Percentiles rank a stretch among this genome's conserved stretches.
phyloP scores from a whole-genome alignment of 2,888 invertebrate genomes.

The Muscina levida region DNA sequence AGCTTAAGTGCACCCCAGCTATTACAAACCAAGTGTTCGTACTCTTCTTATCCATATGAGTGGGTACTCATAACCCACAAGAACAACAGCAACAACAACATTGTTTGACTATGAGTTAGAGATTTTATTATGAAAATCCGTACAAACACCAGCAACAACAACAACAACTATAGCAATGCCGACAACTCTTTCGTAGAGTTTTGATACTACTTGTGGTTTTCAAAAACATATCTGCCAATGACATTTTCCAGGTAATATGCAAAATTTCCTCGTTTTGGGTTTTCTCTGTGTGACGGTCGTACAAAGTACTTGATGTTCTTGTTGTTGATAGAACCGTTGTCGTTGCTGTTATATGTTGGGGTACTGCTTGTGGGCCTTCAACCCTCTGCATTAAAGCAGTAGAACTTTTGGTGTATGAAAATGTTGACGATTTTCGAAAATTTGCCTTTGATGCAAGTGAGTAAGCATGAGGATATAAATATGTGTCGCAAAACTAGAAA shows the following conservation, averaged over 20 bases:
- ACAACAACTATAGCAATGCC: slow-evolving; percentile 45
- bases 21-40: slow-evolving; percentile 26
- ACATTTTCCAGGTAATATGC: slow-evolving; percentile 78
- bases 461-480: no score
- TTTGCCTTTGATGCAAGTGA: slow-evolving; percentile 47
- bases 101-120: slow-evolving; percentile 50
- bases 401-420: slow-evolving; percentile 1
- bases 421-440: slow-evolving; percentile 46
- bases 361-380: neutral
- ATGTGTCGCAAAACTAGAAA: no score
- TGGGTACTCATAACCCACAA: slow-evolving; percentile 16
- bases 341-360: slow-evolving; percentile 30
- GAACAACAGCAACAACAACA: neutral
- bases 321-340: slow-evolving; percentile 18
- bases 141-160: slow-evolving; percentile 25
- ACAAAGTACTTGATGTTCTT: slow-evolving; percentile 51
- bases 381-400: neutral
- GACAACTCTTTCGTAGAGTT: slow-evolving; percentile 53
- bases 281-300: slow-evolving; percentile 61
- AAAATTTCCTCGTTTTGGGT: slow-evolving; percentile 72
- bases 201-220: slow-evolving; percentile 65
- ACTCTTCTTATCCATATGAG: neutral
- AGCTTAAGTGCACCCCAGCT: slow-evolving; percentile 47
- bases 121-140: slow-evolving; percentile 53
- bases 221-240: slow-evolving; percentile 74